Base-by-base conservation (phyloP, 2,113 vertebrate species). In the Gavia stellata region DNA sequence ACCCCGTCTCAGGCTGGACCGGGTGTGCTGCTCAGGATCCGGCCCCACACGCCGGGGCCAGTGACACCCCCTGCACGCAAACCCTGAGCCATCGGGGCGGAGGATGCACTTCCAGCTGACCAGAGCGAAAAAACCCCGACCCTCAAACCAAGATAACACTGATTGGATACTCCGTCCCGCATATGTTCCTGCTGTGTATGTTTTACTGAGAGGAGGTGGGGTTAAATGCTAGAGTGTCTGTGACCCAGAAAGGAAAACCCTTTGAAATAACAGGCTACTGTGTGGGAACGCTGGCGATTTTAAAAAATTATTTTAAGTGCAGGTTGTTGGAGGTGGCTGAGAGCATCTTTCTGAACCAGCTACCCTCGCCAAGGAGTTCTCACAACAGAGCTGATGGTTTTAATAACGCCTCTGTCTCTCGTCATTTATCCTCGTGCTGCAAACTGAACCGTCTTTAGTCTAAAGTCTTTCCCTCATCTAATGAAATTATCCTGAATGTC, bases 231-330 rank as follows among this genome's bases (percentile, higher is more conserved):
- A 62, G 50, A 50, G 23, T 29, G 21, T 31, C 58, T 52, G 68
- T 88, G 75, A 80, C 24, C 73, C 88, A 93, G 77, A 96, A 93
- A 89, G 55, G 21, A 81, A 94, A 90, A 44, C 1, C n/a, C n/a
- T 67, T 67, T 65, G 62, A 87, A 92, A 88, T 44, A 77, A 34
- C 14, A 62, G 50, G 68, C 36, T 72, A 26, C 44, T 68, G 12
- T 59, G 19, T 61, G 42, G 58, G 33, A 92, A 79, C 1, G 10
- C n/a, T 70, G 91, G 33, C 3, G 1, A 45, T 45, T 72, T 55
- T 6, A 1, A n/a, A 58, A 53, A 80, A 52, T 21, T 1, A 77
- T 63, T 88, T 86, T 34, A 81, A 81, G 26, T 8, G 18, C 66
- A 87, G 42, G 20, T 89, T 73, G 70, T 82, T 65, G 62, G 45